Base-by-base conservation (phyloP, 2,113 vertebrate genomes). In the Lycocorax pyrrhopterus region DNA sequence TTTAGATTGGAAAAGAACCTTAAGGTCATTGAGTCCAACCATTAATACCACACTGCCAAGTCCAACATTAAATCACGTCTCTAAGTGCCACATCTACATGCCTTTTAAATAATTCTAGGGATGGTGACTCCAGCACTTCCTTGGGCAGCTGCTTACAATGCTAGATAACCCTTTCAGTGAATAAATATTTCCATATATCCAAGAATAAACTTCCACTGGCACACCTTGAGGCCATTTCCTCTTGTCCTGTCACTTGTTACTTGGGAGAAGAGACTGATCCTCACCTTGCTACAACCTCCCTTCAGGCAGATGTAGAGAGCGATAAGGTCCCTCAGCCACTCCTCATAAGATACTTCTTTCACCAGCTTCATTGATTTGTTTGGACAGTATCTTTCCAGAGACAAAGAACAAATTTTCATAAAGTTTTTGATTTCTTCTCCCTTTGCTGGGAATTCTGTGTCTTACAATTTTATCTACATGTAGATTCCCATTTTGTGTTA, bases 271-370 rank as follows among this genome's bases (percentile, higher is more conserved):
- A 77, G 39, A 56, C 32, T 63, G 35, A 55, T 69, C 12, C 9
- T 5, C 39, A 41, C 26, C 21, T 49, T 41, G 4, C 26, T 60
- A 43, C 43, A 37, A 29, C 30, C 27, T 56, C 69, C 18, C 33
- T 64, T 88, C 26, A 58, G 35, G 8, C 2, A 35, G 26, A 18
- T n/a, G 22, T 30, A 46, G 32, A n/a, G 20, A 37, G 11, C 1
- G 0, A 6, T 49, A 46, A 74, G 13, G 46, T 62, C 37, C 16
- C 30, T 67, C 52, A 80, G 17, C 21, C 0, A 1, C 18, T 62
- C 4, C 8, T 78, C 20, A 0, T 29, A 51, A 67, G 27, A 35
- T 9, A 63, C 27, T 13, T 84, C 18, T 26, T 78, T 67, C 20
- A 73, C 23, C 17, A 55, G 9, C 30, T 82, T 84, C 1, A 1